Evolutionary conservation across 2,888 invertebrate genomes (phyloP).

Genomic region (Muscina levida): DNA sequence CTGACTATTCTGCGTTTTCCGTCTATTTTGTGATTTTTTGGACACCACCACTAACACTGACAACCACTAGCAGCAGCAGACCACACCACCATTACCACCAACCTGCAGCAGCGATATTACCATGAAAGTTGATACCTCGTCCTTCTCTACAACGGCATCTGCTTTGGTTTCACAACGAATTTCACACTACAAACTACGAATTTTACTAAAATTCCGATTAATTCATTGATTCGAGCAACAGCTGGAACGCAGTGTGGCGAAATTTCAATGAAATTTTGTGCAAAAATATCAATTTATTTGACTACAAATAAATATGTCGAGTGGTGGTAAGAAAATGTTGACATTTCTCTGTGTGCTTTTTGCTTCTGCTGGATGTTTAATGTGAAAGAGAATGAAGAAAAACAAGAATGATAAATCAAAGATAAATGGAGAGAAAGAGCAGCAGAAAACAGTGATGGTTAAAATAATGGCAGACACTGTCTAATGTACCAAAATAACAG

Average conservation of each 20-base stretch:
- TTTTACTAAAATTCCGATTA: no score
- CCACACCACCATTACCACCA: slow-evolving; percentile 10
- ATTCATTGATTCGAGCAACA: no score
- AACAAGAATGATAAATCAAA: slow-evolving; percentile 52
- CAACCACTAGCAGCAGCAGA: background rate
- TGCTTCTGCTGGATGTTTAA: no score
- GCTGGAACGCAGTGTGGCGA: no score
- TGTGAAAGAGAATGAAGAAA: background rate
- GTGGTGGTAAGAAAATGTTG: slow-evolving; percentile 43
- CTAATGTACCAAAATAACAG: no score
- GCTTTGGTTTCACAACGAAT: background rate
- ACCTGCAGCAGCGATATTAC: background rate
- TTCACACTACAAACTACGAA: no score
- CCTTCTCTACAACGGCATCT: slow-evolving; percentile 49
- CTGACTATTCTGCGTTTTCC: background rate
- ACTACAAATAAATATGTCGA: background rate
- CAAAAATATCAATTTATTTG: slow-evolving; percentile 25
- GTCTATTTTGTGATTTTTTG: slow-evolving; percentile 12
- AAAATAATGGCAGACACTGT: background rate
- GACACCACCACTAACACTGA: slow-evolving; percentile 8
- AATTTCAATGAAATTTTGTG: background rate
- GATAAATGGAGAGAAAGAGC: slow-evolving; percentile 42
- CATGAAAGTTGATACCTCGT: slow-evolving; percentile 15
- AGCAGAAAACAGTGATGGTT: slow-evolving; percentile 3
- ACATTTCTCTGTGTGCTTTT: slow-evolving; percentile 43